A percentile compares a stretch with the other conserved stretches of the same genome.
These are phyloP conservation scores for Sporophila hypoxantha DNA, from an alignment of 2,113 vertebrate genomes.

Conservation along the genomic window DNA sequence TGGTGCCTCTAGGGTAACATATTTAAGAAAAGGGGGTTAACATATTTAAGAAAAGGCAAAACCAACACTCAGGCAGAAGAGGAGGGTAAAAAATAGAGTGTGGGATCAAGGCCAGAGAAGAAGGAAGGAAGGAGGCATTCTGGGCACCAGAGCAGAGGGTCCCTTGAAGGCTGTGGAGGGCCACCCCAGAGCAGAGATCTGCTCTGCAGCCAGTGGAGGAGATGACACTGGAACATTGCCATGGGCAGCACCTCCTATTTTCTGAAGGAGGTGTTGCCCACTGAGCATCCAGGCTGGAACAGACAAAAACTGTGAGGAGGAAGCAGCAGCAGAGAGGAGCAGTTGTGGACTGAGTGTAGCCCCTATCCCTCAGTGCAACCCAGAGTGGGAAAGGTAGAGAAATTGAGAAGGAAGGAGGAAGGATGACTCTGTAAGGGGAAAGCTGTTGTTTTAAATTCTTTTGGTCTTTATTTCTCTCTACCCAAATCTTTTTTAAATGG, in stretches of 20 bases:
- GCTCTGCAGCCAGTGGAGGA: background rate
- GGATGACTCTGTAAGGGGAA: background rate
- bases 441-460: background rate
- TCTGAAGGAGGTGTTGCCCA: background rate
- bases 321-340: background rate
- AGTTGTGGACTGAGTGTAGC: background rate
- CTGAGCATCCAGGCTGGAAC: background rate
- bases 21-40: background rate
- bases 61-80: background rate
- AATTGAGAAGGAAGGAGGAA: background rate
- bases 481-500: background rate
- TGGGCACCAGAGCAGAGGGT: background rate
- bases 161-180: background rate
- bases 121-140: background rate
- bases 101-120: background rate
- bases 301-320: background rate
- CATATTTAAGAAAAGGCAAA: background rate
- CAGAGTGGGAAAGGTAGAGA: background rate
- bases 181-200: rapidly evolving
- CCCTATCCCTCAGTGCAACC: background rate
- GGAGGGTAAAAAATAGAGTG: background rate
- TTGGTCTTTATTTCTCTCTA: background rate
- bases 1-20: background rate
- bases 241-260: background rate
- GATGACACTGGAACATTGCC: background rate